Evolutionary conservation across 2,888 invertebrate species (phyloP).

Genomic region (Heliconius aoede): DNA sequence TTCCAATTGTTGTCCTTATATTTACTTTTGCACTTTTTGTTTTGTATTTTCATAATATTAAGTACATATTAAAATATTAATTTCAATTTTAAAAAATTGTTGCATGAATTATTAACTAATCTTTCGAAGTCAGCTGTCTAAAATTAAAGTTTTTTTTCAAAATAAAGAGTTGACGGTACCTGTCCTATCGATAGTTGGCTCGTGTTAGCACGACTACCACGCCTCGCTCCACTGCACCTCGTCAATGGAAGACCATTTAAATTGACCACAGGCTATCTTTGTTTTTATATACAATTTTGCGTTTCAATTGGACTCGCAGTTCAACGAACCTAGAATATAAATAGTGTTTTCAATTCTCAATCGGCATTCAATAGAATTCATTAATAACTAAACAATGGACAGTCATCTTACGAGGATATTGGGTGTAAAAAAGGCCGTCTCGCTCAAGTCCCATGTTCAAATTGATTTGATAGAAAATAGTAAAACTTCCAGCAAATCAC

Average conservation of each 20-base stretch:
- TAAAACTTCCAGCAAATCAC: conserved; percentile 68
- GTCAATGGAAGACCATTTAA: conserved; percentile 70
- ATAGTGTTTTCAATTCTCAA: conserved; percentile 54
- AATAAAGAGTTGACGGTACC: conserved; percentile 36
- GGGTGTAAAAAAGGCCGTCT: conserved; percentile 63
- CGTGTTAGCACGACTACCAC: conserved; percentile 69
- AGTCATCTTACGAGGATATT: conserved; percentile 45
- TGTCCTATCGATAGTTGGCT: conserved; percentile 58
- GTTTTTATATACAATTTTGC: conserved; percentile 66
- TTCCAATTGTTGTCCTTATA: conserved; percentile 24
- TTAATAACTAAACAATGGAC: conserved; percentile 49
- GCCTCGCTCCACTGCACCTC: conserved; percentile 69
- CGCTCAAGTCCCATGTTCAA: conserved; percentile 60
- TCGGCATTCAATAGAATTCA: conserved; percentile 54
- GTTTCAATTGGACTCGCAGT: conserved; percentile 63
- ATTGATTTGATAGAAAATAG: conserved; percentile 60
- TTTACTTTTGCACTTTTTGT: not conserved
- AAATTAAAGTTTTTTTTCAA: not conserved
- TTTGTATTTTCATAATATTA: no score
- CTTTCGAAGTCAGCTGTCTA: not conserved
- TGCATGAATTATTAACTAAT: not conserved
- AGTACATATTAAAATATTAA: not conserved
- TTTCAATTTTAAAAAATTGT: not conserved
- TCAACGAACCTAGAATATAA: conserved; percentile 59
- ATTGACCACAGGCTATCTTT: conserved; percentile 66